Conservation (phyloP, 2,888 invertebrate species). For the Drosophila nr. perissopoda region DNA sequence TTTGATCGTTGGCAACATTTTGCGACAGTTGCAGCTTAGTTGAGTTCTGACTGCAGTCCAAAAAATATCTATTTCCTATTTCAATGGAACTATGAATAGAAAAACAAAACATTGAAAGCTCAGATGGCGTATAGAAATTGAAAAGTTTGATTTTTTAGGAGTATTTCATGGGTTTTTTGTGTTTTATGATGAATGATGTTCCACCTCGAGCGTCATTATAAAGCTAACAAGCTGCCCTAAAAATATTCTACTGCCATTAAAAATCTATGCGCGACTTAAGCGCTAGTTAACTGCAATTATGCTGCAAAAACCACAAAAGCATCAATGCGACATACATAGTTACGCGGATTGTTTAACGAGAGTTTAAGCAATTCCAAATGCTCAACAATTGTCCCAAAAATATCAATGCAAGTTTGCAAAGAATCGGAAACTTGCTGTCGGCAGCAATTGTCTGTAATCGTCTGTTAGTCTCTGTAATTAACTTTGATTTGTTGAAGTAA, state of each 20-base stretch:
- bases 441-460: conserved; percentile 32
- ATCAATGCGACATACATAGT: conserved; percentile 15
- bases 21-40: conserved; percentile 56
- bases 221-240: neutral
- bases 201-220: neutral
- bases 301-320: neutral
- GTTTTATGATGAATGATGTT: neutral
- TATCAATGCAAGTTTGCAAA: conserved; percentile 13
- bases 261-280: neutral
- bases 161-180: neutral
- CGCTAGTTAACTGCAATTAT: neutral
- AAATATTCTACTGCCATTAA: neutral
- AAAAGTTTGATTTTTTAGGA: neutral
- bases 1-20: conserved; percentile 55
- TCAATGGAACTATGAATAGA: neutral
- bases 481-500: conserved; percentile 49
- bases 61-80: conserved; percentile 30
- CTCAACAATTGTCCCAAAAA: conserved; percentile 7
- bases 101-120: neutral
- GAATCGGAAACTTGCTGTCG: conserved; percentile 23
- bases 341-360: conserved; percentile 24
- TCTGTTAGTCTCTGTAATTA: conserved; percentile 41
- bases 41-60: conserved; percentile 11
- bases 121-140: conserved; percentile 1
- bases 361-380: conserved; percentile 17